These are phyloP conservation scores for Apostichopus leukothele DNA, from an alignment of 53 echinoderm and acorn worm genomes.

Conservation along the genomic window DNA sequence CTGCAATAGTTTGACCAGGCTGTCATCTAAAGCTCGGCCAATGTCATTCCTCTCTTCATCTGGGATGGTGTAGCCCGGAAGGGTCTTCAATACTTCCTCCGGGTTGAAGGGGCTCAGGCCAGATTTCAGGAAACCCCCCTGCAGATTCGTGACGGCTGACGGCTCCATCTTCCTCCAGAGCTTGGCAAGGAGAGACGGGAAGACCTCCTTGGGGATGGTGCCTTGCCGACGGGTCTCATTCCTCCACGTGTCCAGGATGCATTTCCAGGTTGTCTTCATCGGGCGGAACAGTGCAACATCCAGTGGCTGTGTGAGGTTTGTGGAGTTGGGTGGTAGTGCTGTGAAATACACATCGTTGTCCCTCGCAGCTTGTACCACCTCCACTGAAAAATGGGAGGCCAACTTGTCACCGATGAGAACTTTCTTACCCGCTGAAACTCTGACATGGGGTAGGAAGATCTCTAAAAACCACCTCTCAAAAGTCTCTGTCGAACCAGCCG, in stretches of 20 bases:
- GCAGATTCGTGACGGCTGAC: neutral
- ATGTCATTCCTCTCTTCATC: neutral
- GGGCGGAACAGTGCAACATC: constrained; percentile 35
- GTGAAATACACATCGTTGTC: constrained; percentile 51
- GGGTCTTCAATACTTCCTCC: neutral
- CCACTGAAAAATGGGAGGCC: constrained; percentile 45
- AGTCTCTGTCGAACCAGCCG: constrained; percentile 17
- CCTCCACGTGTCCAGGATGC: neutral
- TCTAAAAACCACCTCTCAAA: neutral
- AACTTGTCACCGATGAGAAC: constrained; percentile 29
- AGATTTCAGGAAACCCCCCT: neutral
- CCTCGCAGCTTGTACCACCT: constrained; percentile 45
- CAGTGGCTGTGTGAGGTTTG: constrained; percentile 29
- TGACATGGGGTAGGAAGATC: neutral
- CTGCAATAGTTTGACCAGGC: neutral
- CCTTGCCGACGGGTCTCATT: constrained; percentile 10
- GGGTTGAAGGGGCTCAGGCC: neutral
- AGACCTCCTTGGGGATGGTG: constrained; percentile 17
- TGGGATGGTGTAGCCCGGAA: neutral
- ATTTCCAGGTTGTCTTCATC: constrained; percentile 15
- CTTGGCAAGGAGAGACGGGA: constrained; percentile 9
- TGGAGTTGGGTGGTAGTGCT: constrained; percentile 51
- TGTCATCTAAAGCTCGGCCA: neutral
- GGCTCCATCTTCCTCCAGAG: neutral
- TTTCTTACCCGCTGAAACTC: neutral